Conservation (phyloP, 2,797 vertebrate species). For the Liasis olivaceus region DNA sequence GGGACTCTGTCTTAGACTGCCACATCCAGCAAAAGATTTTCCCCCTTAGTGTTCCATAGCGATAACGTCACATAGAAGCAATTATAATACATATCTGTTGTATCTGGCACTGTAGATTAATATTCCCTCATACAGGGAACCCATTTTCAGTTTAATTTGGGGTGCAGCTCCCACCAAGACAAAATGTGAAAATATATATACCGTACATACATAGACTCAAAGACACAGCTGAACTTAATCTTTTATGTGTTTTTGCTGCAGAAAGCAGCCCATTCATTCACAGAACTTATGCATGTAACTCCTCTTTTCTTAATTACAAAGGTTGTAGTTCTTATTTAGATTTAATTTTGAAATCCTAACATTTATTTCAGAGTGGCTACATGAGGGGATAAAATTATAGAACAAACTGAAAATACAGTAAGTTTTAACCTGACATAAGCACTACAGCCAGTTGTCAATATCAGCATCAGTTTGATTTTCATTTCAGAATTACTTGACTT, state of each 20-base stretch:
- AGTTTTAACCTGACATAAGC: neutral
- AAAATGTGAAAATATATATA: neutral
- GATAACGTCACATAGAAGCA: neutral
- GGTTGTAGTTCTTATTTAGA: neutral
- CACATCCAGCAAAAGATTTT: neutral
- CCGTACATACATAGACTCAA: neutral
- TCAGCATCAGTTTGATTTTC: neutral
- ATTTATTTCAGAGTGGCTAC: neutral
- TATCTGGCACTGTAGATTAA: neutral
- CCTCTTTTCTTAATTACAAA: neutral
- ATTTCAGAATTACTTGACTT: neutral
- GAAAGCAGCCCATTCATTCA: neutral
- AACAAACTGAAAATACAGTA: neutral
- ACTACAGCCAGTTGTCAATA: neutral
- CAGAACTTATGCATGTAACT: neutral
- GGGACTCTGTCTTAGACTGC: neutral
- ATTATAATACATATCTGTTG: neutral
- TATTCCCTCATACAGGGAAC: neutral
- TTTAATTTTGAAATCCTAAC: neutral
- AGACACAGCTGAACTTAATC: neutral
- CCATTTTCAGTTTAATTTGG: neutral
- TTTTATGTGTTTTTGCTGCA: neutral
- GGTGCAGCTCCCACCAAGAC: neutral
- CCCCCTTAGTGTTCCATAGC: neutral
- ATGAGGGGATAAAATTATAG: neutral